Conservation (phyloP, 2,113 vertebrate species). For the Petaurus breviceps region DNA sequence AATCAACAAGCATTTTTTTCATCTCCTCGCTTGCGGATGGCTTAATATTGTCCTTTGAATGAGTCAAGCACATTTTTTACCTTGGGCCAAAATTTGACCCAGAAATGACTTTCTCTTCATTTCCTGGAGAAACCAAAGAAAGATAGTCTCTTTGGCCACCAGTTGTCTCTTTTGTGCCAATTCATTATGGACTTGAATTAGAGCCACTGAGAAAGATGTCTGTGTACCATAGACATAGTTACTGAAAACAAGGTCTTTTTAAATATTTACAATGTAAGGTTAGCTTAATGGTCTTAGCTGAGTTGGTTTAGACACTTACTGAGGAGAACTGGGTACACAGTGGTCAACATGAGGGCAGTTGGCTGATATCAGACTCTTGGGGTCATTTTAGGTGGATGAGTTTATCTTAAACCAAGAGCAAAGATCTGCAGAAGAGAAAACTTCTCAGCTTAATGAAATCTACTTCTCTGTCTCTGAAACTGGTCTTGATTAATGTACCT, state of each 20-base stretch:
- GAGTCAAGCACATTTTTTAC: slow-evolving; percentile 60
- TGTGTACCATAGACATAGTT: background rate
- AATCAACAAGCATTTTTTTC: slow-evolving; percentile 11
- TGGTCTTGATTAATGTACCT: slow-evolving; percentile 41
- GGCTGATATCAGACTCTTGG: slow-evolving; percentile 9
- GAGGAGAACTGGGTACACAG: slow-evolving; percentile 11
- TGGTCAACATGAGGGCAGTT: slow-evolving; percentile 32
- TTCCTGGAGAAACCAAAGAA: slow-evolving; percentile 11
- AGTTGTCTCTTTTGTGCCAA: background rate
- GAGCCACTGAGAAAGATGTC: background rate
- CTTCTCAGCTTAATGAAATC: slow-evolving; percentile 58
- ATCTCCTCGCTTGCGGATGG: slow-evolving; percentile 9
- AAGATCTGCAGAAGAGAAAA: slow-evolving; percentile 50
- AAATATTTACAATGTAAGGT: background rate
- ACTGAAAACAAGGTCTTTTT: slow-evolving; percentile 37
- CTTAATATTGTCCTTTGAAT: slow-evolving; percentile 25
- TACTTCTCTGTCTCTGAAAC: slow-evolving; percentile 16
- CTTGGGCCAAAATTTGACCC: slow-evolving; percentile 36
- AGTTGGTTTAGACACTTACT: slow-evolving; percentile 9
- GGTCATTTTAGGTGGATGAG: slow-evolving; percentile 48
- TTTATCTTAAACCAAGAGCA: slow-evolving; percentile 28
- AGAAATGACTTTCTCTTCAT: slow-evolving; percentile 22
- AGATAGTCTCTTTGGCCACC: background rate
- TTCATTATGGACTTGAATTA: background rate
- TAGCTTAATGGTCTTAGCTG: slow-evolving; percentile 23